A percentile compares a stretch with the other conserved stretches of the same genome.
Conservation (phyloP, 2,113 vertebrate genomes). For the Calyptomena viridis region DNA sequence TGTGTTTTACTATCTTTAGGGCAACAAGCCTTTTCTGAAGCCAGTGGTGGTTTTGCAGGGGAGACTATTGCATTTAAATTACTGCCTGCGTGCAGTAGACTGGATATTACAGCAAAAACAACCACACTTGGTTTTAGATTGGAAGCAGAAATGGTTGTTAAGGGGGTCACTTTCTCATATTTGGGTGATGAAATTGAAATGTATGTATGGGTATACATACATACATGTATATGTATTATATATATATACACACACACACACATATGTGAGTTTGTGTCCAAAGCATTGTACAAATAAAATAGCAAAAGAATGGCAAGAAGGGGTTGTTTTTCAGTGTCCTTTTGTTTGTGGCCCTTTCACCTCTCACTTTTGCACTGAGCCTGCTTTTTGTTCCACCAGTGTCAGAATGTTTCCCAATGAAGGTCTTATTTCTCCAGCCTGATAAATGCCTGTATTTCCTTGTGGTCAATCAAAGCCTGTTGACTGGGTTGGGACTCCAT, state of each 20-base stretch:
- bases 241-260: background rate
- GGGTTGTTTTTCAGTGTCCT: background rate
- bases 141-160: background rate
- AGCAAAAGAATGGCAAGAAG: background rate
- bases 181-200: background rate
- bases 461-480: background rate
- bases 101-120: background rate
- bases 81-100: background rate
- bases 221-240: no score
- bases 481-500: background rate
- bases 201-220: background rate
- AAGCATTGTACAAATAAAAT: background rate
- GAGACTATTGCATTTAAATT: conserved; percentile 11
- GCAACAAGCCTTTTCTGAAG: background rate
- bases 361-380: conserved; percentile 15
- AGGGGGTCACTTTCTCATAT: background rate
- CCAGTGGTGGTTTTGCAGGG: background rate
- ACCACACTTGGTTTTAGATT: background rate
- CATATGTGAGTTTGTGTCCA: background rate
- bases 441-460: background rate
- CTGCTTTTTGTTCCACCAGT: conserved; percentile 35
- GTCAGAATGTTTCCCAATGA: background rate
- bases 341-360: conserved; percentile 37
- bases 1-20: background rate
- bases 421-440: conserved; percentile 3